These are phyloP conservation scores for Oryzias curvinotus DNA, from an alignment of 2,113 vertebrate genomes.

Conservation along the genomic window DNA sequence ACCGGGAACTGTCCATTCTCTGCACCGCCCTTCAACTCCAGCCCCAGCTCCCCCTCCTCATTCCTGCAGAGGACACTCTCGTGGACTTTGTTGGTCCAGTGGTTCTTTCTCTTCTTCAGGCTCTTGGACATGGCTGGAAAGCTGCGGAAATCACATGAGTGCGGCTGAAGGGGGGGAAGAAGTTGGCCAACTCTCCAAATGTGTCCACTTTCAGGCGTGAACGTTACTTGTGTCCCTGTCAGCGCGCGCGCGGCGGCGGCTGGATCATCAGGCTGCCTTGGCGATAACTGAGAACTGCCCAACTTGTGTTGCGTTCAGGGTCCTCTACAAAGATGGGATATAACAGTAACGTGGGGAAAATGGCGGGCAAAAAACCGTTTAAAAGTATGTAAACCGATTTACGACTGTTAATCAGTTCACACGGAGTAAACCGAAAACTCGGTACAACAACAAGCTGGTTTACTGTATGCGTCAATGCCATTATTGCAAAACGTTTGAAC, in stretches of 20 bases:
- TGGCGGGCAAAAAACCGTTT: not conserved
- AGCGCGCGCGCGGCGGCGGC: constrained; percentile 62
- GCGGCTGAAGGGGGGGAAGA: constrained; percentile 41
- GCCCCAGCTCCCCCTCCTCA: constrained; percentile 85
- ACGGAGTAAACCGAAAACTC: too few relatives aligned
- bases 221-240: constrained; percentile 61
- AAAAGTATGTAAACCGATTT: too few relatives aligned
- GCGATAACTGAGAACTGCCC: constrained; percentile 60
- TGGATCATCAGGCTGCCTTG: constrained; percentile 61
- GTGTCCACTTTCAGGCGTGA: constrained; percentile 43
- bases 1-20: constrained; percentile 95
- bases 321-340: not conserved
- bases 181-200: constrained; percentile 27
- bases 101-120: constrained; percentile 91
- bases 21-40: constrained; percentile 91
- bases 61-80: constrained; percentile 88
- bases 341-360: rapidly evolving
- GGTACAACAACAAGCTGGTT: too few relatives aligned
- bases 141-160: constrained; percentile 44
- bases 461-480: too few relatives aligned
- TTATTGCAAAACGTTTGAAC: too few relatives aligned
- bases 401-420: too few relatives aligned
- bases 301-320: constrained; percentile 55
- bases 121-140: constrained; percentile 89
- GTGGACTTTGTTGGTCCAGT: constrained; percentile 97